Evolutionary conservation across 2,888 invertebrate species (phyloP).

Genomic region (Polyommatus icarus): DNA sequence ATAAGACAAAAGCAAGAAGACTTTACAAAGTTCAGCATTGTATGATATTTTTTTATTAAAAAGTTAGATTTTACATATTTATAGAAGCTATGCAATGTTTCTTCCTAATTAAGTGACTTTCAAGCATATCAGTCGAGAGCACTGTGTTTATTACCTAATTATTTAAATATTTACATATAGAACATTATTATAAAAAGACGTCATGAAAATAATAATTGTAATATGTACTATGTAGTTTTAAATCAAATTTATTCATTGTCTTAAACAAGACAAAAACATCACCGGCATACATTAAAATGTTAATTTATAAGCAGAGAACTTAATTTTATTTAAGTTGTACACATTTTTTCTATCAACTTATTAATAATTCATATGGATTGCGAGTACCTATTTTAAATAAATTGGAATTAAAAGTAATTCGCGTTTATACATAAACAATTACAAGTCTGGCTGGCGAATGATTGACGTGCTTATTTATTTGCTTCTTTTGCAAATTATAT

Average conservation of each 20-base stretch:
- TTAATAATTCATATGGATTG: slow-evolving; percentile 11
- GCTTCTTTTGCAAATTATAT: not conserved
- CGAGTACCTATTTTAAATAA: slow-evolving; percentile 1
- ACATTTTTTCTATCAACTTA: slow-evolving; percentile 28
- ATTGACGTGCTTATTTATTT: not conserved
- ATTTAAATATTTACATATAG: too few relatives aligned
- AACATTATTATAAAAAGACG: not conserved
- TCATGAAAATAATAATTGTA: not conserved
- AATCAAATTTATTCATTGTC: slow-evolving; percentile 26
- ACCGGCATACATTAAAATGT: slow-evolving; percentile 8
- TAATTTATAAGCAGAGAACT: slow-evolving; percentile 13
- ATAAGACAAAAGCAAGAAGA: too few relatives aligned
- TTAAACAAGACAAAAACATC: slow-evolving; percentile 21
- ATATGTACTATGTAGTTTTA: not conserved
- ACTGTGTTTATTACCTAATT: too few relatives aligned
- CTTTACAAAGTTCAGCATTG: too few relatives aligned
- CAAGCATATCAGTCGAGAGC: too few relatives aligned
- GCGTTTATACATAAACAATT: not conserved
- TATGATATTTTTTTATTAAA: too few relatives aligned
- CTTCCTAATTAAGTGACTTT: too few relatives aligned
- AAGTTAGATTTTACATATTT: too few relatives aligned
- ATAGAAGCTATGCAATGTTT: too few relatives aligned
- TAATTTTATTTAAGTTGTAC: slow-evolving; percentile 27
- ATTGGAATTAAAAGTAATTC: slow-evolving; percentile 17
- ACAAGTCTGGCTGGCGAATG: not conserved